A percentile compares a stretch with the other conserved stretches of the same genome.
Evolutionary conservation across 2,888 invertebrate genomes (phyloP).

Genomic region (Girardia tigrina): DNA sequence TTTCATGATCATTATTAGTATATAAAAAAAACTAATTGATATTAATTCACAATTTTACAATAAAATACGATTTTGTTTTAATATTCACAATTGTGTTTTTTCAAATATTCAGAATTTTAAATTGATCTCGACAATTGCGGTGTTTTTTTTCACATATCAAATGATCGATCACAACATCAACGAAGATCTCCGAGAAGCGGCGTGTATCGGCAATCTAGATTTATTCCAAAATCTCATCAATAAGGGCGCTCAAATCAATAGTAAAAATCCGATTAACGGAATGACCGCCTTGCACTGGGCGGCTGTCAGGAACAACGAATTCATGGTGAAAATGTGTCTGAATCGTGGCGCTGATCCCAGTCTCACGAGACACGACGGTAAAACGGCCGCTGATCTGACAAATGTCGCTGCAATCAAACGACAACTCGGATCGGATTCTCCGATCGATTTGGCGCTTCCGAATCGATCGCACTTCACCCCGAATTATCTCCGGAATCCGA

Average conservation of each 20-base stretch:
- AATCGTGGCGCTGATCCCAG: slow-evolving; percentile 21
- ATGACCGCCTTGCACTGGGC: slow-evolving; percentile 33
- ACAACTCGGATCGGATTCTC: neutral
- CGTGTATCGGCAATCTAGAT: slow-evolving; percentile 14
- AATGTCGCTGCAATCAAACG: neutral
- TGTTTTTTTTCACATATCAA: too few relatives aligned
- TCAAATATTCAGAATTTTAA: too few relatives aligned
- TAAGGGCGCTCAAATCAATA: slow-evolving; percentile 21
- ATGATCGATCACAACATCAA: neutral
- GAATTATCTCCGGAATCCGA: slow-evolving; percentile 19
- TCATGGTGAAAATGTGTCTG: neutral
- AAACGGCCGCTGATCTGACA: neutral
- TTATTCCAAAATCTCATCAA: neutral
- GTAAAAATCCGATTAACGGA: slow-evolving; percentile 30
- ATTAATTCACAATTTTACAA: too few relatives aligned
- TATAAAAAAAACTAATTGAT: too few relatives aligned
- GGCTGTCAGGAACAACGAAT: neutral
- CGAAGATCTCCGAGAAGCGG: slow-evolving; percentile 24
- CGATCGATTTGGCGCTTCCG: neutral
- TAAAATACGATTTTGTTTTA: too few relatives aligned
- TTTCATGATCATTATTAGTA: too few relatives aligned
- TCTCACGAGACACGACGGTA: neutral
- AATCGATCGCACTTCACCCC: neutral
- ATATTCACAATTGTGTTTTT: too few relatives aligned
- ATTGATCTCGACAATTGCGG: too few relatives aligned